phyloP scores from a whole-genome alignment of 2,888 invertebrate species.

The Capitulum mitella region DNA sequence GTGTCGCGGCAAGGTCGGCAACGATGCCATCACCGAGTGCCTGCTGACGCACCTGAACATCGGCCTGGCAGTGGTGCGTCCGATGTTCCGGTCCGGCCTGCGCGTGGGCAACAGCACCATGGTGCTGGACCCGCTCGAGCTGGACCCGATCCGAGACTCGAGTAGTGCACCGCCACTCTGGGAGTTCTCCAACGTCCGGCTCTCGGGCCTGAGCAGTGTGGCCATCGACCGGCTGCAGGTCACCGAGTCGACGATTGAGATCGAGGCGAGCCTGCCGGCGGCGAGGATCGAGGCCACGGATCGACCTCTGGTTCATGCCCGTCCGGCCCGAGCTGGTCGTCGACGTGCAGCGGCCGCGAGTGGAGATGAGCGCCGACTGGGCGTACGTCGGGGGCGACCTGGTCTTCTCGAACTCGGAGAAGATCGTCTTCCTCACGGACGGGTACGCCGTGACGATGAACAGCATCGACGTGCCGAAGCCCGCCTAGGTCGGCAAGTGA shows the following conservation, averaged over 20 bases:
- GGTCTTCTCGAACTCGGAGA: constrained; percentile 15
- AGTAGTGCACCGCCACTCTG: neutral
- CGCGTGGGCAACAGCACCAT: neutral
- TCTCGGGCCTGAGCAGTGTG: neutral
- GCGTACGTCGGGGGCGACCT: neutral
- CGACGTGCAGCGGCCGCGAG: neutral
- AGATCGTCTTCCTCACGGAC: constrained; percentile 14
- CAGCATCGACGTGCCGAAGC: neutral
- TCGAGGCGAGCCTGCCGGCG: neutral
- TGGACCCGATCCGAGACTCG: neutral
- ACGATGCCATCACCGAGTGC: neutral
- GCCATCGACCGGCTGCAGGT: neutral
- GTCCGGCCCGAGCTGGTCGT: neutral
- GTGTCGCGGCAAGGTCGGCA: neutral
- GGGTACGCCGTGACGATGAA: neutral
- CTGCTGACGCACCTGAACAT: neutral
- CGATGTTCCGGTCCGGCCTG: neutral
- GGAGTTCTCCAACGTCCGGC: neutral
- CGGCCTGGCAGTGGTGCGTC: neutral
- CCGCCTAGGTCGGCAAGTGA: too few species aligned
- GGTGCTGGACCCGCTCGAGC: constrained; percentile 8
- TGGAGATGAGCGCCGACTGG: neutral
- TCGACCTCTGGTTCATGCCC: neutral
- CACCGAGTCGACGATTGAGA: neutral
- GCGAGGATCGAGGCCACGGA: neutral